phyloP scores from a whole-genome alignment of 23 tunicate species.

The Corella eumyota region DNA sequence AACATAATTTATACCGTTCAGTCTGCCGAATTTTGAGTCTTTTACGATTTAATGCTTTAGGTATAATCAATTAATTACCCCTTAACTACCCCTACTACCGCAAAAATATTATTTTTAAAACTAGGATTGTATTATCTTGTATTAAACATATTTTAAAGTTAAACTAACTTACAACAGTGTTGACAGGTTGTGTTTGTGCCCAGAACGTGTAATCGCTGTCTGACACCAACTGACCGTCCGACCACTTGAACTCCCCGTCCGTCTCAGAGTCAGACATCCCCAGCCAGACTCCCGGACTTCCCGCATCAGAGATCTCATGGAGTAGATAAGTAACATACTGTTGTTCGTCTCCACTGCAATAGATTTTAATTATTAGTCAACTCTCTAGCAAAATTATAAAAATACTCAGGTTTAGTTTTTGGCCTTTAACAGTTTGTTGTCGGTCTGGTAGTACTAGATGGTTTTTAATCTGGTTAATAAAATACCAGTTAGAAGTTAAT shows the following conservation, averaged over 20 bases:
- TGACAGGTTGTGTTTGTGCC: slow-evolving; percentile 62
- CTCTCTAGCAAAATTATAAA: too few relatives aligned
- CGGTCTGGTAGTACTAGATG: background rate
- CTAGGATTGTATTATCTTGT: background rate
- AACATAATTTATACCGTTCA: too few relatives aligned
- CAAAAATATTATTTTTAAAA: background rate
- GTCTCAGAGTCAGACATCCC: slow-evolving; percentile 76
- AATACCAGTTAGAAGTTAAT: too few relatives aligned
- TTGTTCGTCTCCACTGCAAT: slow-evolving; percentile 47
- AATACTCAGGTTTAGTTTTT: too few relatives aligned
- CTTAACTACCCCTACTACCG: too few relatives aligned
- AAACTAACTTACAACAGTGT: slow-evolving; percentile 22
- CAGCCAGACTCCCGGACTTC: slow-evolving; percentile 73
- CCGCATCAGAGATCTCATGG: slow-evolving; percentile 60
- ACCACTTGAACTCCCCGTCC: slow-evolving; percentile 86
- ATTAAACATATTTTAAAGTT: background rate
- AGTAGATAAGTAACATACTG: slow-evolving; percentile 39
- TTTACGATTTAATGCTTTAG: too few relatives aligned
- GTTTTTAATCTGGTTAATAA: too few relatives aligned
- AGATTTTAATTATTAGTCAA: too few relatives aligned
- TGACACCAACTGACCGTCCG: slow-evolving; percentile 31
- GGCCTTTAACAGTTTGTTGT: too few relatives aligned
- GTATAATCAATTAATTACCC: too few relatives aligned
- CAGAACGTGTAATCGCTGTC: slow-evolving; percentile 36
- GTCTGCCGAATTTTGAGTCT: too few relatives aligned